Evolutionary conservation across 2,797 vertebrate species (phyloP), one percentile per base, ranked within the genome.

Genomic region (Moxostoma hubbsi): DNA sequence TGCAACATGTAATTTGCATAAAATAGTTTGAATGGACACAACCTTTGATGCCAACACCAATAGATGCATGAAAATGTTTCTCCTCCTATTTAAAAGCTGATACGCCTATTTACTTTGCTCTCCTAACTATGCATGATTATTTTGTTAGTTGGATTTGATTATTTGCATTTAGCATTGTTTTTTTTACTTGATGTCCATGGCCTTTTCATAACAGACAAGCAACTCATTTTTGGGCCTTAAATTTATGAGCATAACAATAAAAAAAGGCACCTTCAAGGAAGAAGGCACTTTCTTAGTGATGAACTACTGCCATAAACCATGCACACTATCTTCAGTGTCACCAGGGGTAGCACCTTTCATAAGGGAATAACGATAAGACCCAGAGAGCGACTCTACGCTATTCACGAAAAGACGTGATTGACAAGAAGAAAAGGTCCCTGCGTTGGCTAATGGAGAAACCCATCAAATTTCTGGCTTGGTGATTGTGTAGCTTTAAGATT

Each of bases 401-500:
- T 75, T 75, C 55, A 75, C 6, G 1, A 62, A 70, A 63, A 49
- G 46, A 79, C 18, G 9, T 55, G 77, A 72, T 18, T 57, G 68
- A 79, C 59, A 57, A 64, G 59, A 10, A 55, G 43, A 47, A 61
- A 49, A 54, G 68, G 9, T 16, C 61, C 77, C 77, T 58, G 59
- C 1, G 13, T 61, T 57, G 58, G 62, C 49, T 47, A n/a, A 43
- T 63, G 12, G 67, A 62, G 53, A 79, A 72, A 51, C 69, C 61
- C 68, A 36, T 73, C 69, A 58, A 50, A 72, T 64, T 65, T 79
- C 58, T 72, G 68, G 45, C 51, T 64, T 45, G 15, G 77, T 66
- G 68, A 79, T 79, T 79, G 69, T 65, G 18, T 65, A 65, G 50
- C 51, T 79, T 72, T 79, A 49, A 73, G 45, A 73, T 79, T 72